A percentile compares a stretch with the other conserved stretches of the same genome.
These are phyloP conservation scores for Crioceris asparagi DNA, from an alignment of 2,888 invertebrate genomes.

Conservation along the genomic window DNA sequence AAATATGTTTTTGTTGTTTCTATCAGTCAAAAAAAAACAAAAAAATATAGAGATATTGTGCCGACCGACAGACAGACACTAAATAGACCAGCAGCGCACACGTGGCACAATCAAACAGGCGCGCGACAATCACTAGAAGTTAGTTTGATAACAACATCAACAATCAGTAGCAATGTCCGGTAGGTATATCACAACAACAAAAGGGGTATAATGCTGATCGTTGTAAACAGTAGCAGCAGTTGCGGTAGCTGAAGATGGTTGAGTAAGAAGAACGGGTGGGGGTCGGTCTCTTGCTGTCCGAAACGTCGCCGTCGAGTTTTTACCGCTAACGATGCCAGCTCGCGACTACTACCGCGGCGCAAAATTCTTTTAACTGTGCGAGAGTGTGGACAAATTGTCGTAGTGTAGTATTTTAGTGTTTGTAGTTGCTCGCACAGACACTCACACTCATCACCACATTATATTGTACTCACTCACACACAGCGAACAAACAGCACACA, in stretches of 20 bases:
- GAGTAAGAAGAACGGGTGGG: slow-evolving; percentile 39
- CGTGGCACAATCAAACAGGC: too few species aligned
- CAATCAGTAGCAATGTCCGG: too few species aligned
- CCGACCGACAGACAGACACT: too few species aligned
- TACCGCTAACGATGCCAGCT: slow-evolving; percentile 35
- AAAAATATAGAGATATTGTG: too few species aligned
- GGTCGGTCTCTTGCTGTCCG: slow-evolving; percentile 31
- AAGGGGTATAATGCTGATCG: too few species aligned
- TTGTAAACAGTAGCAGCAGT: slow-evolving; percentile 45
- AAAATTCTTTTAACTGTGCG: slow-evolving; percentile 41
- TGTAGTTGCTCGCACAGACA: too few species aligned
- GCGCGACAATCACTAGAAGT: too few species aligned
- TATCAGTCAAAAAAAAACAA: slow-evolving; percentile 1
- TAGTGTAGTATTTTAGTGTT: too few species aligned
- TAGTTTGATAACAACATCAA: too few species aligned
- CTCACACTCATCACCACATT: too few species aligned
- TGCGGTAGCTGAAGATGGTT: slow-evolving; percentile 41
- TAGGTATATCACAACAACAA: too few species aligned
- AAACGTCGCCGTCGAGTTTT: neutral
- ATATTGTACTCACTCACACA: slow-evolving; percentile 34
- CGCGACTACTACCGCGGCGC: slow-evolving; percentile 40
- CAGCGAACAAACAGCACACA: neutral
- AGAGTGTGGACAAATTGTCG: slow-evolving; percentile 42
- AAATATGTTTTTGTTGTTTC: slow-evolving; percentile 6
- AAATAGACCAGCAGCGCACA: too few species aligned